Base-by-base conservation (phyloP, 2,797 vertebrate species). In the Rachycentron canadum region DNA sequence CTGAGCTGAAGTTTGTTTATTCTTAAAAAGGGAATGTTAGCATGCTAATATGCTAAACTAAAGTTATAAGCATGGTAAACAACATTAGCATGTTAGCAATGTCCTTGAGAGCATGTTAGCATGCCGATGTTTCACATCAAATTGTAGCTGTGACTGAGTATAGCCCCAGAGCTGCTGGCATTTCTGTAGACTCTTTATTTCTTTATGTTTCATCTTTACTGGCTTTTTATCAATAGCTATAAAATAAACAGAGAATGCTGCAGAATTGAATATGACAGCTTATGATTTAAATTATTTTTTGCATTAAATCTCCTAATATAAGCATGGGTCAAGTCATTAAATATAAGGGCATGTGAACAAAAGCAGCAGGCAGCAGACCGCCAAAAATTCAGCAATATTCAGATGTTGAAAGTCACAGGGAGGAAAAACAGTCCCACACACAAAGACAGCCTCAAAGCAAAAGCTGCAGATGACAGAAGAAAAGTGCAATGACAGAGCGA, bases 401-500 rank as follows among this genome's bases (percentile, higher is more conserved):
- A 69, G 45, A 71, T 32, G 62, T 47, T 57, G 30, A 57, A 53
- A 76, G 76, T 19, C 68, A 62, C n/a, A 34, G 19, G 47, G 41
- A 36, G 50, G 57, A 52, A 71, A 62, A 43, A 45, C 52, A 70
- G 5, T 7, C 57, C 43, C 45, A 36, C 55, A 72, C 12, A 13
- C 65, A 76, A 78, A 76, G 36, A 74, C 57, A 55, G 62, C 26
- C 61, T 82, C 62, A 41, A 67, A 85, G 79, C 45, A 55, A 69
- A 81, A 71, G 73, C 55, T 55, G 59, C 26, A 36, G 45, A 45
- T 52, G 83, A 72, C 70, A 84, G 52, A 76, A 43, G 72, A 71
- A 71, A 82, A 79, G 79, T 60, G 69, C 73, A 68, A 59, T 47
- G 68, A 75, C 74, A 60, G 73, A 47, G 17, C 45, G 45, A 86